Base-by-base conservation (phyloP, 2,888 invertebrate genomes). In the Rutpela maculata region DNA sequence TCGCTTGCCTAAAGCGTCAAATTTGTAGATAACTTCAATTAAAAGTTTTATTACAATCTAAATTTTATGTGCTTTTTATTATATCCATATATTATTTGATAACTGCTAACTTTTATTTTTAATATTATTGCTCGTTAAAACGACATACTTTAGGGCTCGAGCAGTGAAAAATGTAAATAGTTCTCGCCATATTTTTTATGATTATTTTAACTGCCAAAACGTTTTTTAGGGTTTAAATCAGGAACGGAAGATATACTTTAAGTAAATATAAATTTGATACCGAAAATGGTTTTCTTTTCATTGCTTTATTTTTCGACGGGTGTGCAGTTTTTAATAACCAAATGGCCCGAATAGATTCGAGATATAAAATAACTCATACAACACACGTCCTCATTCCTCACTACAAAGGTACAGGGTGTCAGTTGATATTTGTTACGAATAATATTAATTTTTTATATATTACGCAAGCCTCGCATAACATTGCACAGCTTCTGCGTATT, bases 11-110 rank as follows among this genome's bases (percentile, higher is more conserved):
- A 80, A 73, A 80, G 81, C 79, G 78, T 77, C 80, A 81, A 82
- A 82, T 83, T 82, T 78, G 76, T 78, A 81, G 82, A 84, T 82
- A 84, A 83, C 78, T 81, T 77, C 82, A 82, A 82, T 81, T 82
- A 82, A 82, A 82, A 78, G 75, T 82, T 82, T 82, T 81, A 82
- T 78, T 76, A 76, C 78, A 77, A 74, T 76, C 74, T 78, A 78
- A 80, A 78, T 55, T 81, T 81, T 81, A 81, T 67, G 80, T 63
- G 66, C 38, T 65, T 81, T 81, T 81, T 81, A 80, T 81, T 78
- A 70, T 77, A 69, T 80, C 68, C 76, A 72, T 81, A 74, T 76
- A 80, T 81, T 81, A 80, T 81, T 78, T 79, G 80, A 80, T 80
- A 77, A 77, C 67, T 74, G 69, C 74, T 65, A 69, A 75, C 60